Base-by-base conservation (phyloP, 1,140 invertebrate genomes). In the Cherax quadricarinatus region DNA sequence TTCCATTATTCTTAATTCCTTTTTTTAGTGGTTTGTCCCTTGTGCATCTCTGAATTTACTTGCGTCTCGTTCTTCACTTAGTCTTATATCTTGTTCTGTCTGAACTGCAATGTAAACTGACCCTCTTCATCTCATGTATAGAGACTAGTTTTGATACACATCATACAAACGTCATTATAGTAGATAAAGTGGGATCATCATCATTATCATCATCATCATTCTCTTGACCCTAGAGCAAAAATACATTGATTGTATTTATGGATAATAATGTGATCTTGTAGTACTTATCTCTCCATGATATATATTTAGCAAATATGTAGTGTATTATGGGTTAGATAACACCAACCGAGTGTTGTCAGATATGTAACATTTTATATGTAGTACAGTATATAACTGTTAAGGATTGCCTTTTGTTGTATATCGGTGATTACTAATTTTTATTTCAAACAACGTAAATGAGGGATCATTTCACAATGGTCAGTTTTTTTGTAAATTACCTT, bases 171-270 rank as follows among this genome's bases (percentile, higher is more conserved):
- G 62, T 81, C 48, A 81, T 81, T 30, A 48, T 88, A 75, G 87
- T 88, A 75, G 62, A 51, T 75, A 86, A 73, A 51, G 60, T 10
- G 62, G 78, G 75, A 88, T 79, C 53, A 79, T 57, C 51, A 88
- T 88, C 53, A 88, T 88, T n/a, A 79, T 57, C 51, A 88, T 88
- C 53, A 88, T 88, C 49, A 79, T 88, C 78, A 88, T 88, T 88
- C 30, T 80, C 75, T 81, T 88, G 81, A 88, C 60, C 81, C 48
- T 80, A 60, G 49, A 75, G 85, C 49, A 51, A 75, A 41, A 86
- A 86, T 86, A 86, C 84, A 86, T 86, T 86, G 9, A 70, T 86
- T 78, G 85, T 86, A 86, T 86, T 75, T 57, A 75, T 75, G 85
- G 66, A 86, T 75, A 51, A 86, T 86, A 86, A 75, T 86, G 85